Conservation (phyloP, 2,888 invertebrate species). For the Aphodius sticticus region DNA sequence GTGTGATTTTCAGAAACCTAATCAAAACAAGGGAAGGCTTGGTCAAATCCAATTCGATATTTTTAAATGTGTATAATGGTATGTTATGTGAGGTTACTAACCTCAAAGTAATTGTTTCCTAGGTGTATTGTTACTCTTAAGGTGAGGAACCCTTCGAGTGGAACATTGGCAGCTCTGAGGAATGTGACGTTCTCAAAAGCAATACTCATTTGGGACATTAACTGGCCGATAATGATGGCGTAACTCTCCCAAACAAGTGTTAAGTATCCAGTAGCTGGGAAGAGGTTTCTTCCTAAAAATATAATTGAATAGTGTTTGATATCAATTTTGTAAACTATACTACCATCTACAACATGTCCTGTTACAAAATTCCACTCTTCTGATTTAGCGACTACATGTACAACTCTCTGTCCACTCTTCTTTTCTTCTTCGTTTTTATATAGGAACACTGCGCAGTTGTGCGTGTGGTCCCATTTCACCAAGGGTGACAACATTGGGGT, state of each 20-base stretch:
- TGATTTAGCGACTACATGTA: constrained; percentile 68
- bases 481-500: constrained; percentile 86
- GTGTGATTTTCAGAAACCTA: constrained; percentile 32
- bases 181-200: constrained; percentile 67
- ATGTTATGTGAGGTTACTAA: constrained; percentile 34
- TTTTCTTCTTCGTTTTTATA: constrained; percentile 74
- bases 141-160: constrained; percentile 57
- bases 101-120: constrained; percentile 51
- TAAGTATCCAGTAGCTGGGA: constrained; percentile 69
- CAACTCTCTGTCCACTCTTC: constrained; percentile 71
- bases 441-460: constrained; percentile 76
- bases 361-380: constrained; percentile 75
- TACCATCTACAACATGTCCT: constrained; percentile 84
- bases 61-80: not conserved
- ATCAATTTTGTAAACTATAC: constrained; percentile 22
- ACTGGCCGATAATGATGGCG: constrained; percentile 56
- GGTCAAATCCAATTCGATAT: not conserved
- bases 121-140: constrained; percentile 48
- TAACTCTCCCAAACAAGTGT: constrained; percentile 65
- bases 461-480: constrained; percentile 89
- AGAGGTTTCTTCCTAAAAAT: constrained; percentile 52
- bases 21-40: not conserved
- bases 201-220: constrained; percentile 61
- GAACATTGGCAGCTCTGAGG: constrained; percentile 51
- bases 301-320: not conserved